Evolutionary conservation across 53 echinoderm and acorn worm species (phyloP), one percentile per base, ranked within the genome.

Genomic region (Astropecten irregularis): DNA sequence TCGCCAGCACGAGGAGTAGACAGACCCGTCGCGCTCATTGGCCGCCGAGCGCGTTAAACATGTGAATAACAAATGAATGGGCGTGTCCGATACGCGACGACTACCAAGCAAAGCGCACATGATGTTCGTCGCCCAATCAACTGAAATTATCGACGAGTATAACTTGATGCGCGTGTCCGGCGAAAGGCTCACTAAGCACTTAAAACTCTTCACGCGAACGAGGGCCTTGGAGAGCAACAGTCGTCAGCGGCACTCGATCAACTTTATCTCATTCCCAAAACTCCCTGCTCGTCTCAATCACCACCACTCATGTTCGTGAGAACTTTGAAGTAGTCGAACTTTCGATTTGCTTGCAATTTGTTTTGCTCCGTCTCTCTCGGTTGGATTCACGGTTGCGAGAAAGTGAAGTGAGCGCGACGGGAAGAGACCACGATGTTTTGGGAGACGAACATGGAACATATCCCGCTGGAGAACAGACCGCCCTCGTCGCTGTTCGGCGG

Each of bases 101-200:
- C 55, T 14, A n/a, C n/a, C n/a, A n/a, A n/a, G n/a, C n/a, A n/a
- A n/a, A 21, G 9, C 4, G 22, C 33, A 46, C 46, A 46, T 31
- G 61, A 79, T 62, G 79, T 79, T 46, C 60, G 79, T 61, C n/a
- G n/a, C n/a, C 79, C 79, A 79, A 79, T 79, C 61, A 56, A 79
- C 56, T 55, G 37, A 14, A 39, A 57, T 57, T 38, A 33, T 19
- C 21, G 30, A 42, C 32, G 35, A 50, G 48, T 62, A 79, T 79
- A 79, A 79, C 61, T 79, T 79, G 60, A 22, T 62, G 63, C 79
- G 79, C 79, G 79, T 79, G 79, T 48, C 79, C 79, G 44, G 40
- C 79, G 40, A 60, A 79, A 79, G 79, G n/a, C 28, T 62, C 62
- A 79, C 79, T 79, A 61, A 61, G 31, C 60, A 61, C 79, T 32